Conservation (phyloP, 2,797 vertebrate genomes). For the Stomatorhinus walkeri region DNA sequence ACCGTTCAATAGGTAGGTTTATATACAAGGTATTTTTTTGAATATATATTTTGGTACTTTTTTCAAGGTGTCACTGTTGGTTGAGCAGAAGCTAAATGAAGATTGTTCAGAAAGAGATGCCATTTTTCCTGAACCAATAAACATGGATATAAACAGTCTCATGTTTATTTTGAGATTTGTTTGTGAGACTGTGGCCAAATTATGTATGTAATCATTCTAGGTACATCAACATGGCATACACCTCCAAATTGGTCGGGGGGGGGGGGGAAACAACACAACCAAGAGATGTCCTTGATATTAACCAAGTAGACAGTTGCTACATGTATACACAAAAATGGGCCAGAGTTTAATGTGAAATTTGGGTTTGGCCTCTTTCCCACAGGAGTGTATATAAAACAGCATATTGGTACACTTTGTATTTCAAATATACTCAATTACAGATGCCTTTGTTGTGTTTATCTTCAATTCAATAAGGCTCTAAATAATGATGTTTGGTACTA, state of each 20-base stretch:
- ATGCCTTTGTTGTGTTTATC: background rate
- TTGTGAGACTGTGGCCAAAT: background rate
- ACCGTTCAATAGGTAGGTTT: conserved; percentile 38
- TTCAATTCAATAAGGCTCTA: background rate
- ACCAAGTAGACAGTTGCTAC: background rate
- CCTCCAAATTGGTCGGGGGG: background rate
- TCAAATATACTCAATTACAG: background rate
- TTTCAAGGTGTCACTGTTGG: conserved; percentile 39
- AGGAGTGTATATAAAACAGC: background rate
- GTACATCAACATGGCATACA: background rate
- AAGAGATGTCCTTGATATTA: background rate
- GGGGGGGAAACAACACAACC: background rate
- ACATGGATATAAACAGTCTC: conserved; percentile 30
- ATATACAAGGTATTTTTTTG: conserved; percentile 42
- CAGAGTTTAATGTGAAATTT: background rate
- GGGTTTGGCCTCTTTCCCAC: background rate
- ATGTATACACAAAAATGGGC: background rate
- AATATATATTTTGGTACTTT: conserved; percentile 49
- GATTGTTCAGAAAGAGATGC: conserved; percentile 30
- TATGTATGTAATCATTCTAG: background rate
- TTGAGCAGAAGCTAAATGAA: conserved; percentile 25
- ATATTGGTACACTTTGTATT: background rate
- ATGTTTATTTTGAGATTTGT: background rate
- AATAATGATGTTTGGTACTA: background rate
- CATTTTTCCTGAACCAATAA: conserved; percentile 40